phyloP scores from a whole-genome alignment of 2,888 invertebrate genomes.

The Idaea biselata region DNA sequence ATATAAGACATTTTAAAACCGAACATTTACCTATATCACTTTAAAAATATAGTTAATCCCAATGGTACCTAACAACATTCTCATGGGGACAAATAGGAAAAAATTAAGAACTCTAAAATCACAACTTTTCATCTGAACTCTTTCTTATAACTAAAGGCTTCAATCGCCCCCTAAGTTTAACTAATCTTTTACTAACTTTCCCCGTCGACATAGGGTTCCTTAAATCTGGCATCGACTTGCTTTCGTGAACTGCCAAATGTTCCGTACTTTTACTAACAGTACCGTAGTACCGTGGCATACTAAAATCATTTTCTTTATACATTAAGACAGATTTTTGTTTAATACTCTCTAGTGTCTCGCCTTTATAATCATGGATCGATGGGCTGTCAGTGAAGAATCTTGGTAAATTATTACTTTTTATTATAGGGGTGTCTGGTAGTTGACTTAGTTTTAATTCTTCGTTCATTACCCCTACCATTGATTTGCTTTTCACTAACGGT shows the following conservation, averaged over 20 bases:
- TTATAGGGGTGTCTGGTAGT: constrained; percentile 73
- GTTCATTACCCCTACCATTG: constrained; percentile 63
- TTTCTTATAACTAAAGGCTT: constrained; percentile 74
- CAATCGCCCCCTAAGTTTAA: constrained; percentile 66
- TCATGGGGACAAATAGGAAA: neutral
- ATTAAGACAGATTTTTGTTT: constrained; percentile 77
- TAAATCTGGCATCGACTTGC: constrained; percentile 76
- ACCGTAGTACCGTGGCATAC: constrained; percentile 83
- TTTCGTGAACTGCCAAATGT: constrained; percentile 59
- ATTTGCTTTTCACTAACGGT: constrained; percentile 65
- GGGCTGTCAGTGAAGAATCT: constrained; percentile 72
- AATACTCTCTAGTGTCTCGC: constrained; percentile 69
- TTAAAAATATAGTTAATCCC: neutral
- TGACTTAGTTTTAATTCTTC: constrained; percentile 64
- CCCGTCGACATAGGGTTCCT: constrained; percentile 53
- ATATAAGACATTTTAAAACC: no score
- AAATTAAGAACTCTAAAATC: constrained; percentile 9
- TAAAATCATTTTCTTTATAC: constrained; percentile 77
- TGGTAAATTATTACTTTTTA: constrained; percentile 70
- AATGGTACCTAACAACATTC: neutral
- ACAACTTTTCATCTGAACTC: constrained; percentile 67
- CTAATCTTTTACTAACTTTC: constrained; percentile 68
- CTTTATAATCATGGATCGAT: constrained; percentile 61
- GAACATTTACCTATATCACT: neutral
- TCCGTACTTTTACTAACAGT: constrained; percentile 54